These are phyloP conservation scores for Eolophus roseicapilla DNA, from an alignment of 2,113 vertebrate genomes.

Conservation along the genomic window DNA sequence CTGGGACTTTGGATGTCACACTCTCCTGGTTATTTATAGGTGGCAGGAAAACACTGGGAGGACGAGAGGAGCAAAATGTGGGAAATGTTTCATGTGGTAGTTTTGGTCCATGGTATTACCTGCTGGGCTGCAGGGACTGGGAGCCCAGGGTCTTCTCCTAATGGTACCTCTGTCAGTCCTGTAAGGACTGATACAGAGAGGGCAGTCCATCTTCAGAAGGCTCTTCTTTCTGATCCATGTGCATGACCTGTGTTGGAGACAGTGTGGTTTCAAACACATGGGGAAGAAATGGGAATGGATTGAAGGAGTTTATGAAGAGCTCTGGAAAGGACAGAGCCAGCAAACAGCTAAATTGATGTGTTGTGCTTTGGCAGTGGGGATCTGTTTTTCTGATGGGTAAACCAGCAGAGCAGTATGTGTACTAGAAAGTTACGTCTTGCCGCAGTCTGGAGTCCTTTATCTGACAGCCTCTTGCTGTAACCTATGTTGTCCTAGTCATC, in stretches of 20 bases:
- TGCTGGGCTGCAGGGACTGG: not conserved
- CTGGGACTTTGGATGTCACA: slow-evolving; percentile 53
- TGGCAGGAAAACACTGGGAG: slow-evolving; percentile 15
- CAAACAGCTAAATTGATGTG: accelerated
- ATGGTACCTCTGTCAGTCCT: not conserved
- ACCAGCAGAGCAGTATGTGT: not conserved
- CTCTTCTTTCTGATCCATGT: not conserved
- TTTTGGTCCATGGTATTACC: not conserved
- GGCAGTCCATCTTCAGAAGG: not conserved
- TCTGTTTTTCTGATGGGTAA: not conserved
- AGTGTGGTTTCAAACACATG: not conserved
- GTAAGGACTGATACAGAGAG: accelerated
- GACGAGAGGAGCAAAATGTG: not conserved
- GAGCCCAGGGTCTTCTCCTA: not conserved
- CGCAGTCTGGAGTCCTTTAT: not conserved
- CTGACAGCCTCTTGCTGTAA: not conserved
- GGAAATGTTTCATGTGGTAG: not conserved
- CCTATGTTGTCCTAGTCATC: not conserved
- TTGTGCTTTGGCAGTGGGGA: not conserved
- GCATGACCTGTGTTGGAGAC: not conserved
- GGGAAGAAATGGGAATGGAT: not conserved
- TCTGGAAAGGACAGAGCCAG: not conserved
- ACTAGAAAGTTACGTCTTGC: not conserved
- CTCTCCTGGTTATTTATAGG: slow-evolving; percentile 69
- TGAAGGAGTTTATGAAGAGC: not conserved